Evolutionary conservation across 2,113 vertebrate genomes (phyloP).

Genomic region (Hymenochirus boettgeri): DNA sequence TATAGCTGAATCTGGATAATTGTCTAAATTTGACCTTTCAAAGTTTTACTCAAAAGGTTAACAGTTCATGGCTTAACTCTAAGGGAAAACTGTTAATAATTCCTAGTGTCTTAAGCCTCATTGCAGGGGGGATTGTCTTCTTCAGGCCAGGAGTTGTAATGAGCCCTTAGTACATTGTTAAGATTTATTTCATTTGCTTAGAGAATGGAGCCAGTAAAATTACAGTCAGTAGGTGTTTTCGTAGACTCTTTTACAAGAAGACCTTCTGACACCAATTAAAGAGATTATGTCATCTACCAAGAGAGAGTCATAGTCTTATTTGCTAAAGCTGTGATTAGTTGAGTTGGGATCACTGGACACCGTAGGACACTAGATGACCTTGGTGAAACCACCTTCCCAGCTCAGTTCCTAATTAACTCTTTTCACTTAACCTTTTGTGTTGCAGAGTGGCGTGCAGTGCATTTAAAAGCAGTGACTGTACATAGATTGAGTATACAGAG

Average conservation of each 20-base stretch:
- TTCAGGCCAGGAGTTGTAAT: slow-evolving; percentile 71
- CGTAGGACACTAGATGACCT: slow-evolving; percentile 72
- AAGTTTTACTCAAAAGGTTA: slow-evolving; percentile 70
- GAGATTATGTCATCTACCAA: slow-evolving; percentile 90
- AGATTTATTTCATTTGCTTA: slow-evolving; percentile 69
- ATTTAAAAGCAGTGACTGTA: neutral
- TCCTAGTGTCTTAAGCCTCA: slow-evolving; percentile 66
- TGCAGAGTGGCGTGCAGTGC: neutral
- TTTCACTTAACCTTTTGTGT: slow-evolving; percentile 57
- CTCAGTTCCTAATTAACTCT: slow-evolving; percentile 81
- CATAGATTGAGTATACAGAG: neutral
- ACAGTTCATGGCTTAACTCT: slow-evolving; percentile 68
- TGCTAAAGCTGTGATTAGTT: slow-evolving; percentile 74
- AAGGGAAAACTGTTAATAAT: slow-evolving; percentile 62
- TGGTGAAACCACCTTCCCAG: slow-evolving; percentile 69
- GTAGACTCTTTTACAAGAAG: slow-evolving; percentile 73
- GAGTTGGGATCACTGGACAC: slow-evolving; percentile 82
- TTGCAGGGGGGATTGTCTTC: slow-evolving; percentile 67
- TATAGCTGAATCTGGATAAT: slow-evolving; percentile 61
- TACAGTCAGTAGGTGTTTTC: slow-evolving; percentile 82
- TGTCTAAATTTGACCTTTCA: slow-evolving; percentile 69
- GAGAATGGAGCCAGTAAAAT: slow-evolving; percentile 77
- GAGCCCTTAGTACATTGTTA: slow-evolving; percentile 74
- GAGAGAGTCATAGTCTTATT: slow-evolving; percentile 72
- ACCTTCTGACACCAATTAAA: slow-evolving; percentile 94